A percentile compares a stretch with the other conserved stretches of the same genome.
These are phyloP conservation scores for Rattus norvegicus DNA, from an alignment of 2,113 vertebrate species.

Conservation along the genomic window DNA sequence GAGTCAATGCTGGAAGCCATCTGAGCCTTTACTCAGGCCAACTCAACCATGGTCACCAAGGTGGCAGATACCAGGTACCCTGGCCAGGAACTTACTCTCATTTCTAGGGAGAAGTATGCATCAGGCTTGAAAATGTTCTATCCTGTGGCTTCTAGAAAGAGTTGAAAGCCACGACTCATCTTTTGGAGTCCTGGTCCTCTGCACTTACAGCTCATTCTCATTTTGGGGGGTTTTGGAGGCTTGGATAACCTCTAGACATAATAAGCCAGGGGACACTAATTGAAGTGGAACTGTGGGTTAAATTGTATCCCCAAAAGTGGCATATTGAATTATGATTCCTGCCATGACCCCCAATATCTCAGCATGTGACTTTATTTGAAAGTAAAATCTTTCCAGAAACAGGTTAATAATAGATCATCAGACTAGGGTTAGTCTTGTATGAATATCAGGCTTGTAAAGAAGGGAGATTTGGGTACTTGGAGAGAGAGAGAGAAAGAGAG, in stretches of 20 bases:
- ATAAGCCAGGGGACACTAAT: not conserved
- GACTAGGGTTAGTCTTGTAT: not conserved
- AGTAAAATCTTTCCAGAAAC: not conserved
- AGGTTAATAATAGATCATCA: constrained; percentile 23
- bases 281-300: not conserved
- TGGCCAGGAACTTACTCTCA: not conserved
- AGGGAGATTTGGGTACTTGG: not conserved
- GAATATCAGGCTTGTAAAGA: not conserved
- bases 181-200: not conserved
- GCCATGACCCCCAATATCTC: not conserved
- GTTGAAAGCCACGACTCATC: not conserved
- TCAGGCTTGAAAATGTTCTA: not conserved
- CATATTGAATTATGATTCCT: not conserved
- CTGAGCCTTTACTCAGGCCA: not conserved
- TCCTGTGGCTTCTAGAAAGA: not conserved
- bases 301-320: not conserved
- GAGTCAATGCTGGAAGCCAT: not conserved
- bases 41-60: not conserved
- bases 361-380: not conserved
- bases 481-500: not conserved
- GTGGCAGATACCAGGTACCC: not conserved
- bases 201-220: not conserved
- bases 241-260: not conserved
- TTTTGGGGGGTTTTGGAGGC: not conserved
- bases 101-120: not conserved